Base-by-base conservation (phyloP, 2,797 vertebrate species). In the Gouania willdenowi region DNA sequence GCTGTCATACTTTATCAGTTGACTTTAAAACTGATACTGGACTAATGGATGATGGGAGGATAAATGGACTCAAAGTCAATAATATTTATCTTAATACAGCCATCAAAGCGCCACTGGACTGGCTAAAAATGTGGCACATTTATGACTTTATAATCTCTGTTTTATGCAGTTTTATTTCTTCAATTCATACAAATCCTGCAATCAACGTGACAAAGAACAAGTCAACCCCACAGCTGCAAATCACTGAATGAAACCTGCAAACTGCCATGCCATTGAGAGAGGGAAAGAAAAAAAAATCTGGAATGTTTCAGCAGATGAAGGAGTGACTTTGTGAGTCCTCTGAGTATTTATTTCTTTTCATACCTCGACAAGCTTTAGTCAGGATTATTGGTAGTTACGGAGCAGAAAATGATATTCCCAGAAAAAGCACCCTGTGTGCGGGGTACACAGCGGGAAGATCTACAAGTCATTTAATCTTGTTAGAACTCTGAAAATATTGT, bases 331-430 rank as follows among this genome's bases (percentile, higher is more conserved):
- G 74, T 42, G 74, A 73, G 76, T 60, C 76, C 75, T 76, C 41
- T 1, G 81, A 69, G 81, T 61, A 79, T 78, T 75, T 79, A 54
- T 79, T 79, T 70, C 60, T 68, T 73, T 78, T 75, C 61, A 80
- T 75, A 69, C 63, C 63, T 71, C 39, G 36, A 59, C 35, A 47
- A 69, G 66, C 58, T 72, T 75, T 60, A 64, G 51, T 71, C 74
- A 50, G 66, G 75, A 78, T 75, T 78, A 81, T 73, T 75, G 72
- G 66, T 77, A 75, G 67, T 78, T 81, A 77, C 70, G 54, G 60
- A 73, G 58, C 78, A 81, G 75, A 81, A 81, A 81, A 83, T 83
- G 72, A 61, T 62, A 77, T 79, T 78, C 68, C 68, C 78, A 83
- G 76, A 78, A 62, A 78, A 76, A 68, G 76, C 67, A 69, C 51